Conservation (phyloP, 2,797 vertebrate species). For the Esox lucius region DNA sequence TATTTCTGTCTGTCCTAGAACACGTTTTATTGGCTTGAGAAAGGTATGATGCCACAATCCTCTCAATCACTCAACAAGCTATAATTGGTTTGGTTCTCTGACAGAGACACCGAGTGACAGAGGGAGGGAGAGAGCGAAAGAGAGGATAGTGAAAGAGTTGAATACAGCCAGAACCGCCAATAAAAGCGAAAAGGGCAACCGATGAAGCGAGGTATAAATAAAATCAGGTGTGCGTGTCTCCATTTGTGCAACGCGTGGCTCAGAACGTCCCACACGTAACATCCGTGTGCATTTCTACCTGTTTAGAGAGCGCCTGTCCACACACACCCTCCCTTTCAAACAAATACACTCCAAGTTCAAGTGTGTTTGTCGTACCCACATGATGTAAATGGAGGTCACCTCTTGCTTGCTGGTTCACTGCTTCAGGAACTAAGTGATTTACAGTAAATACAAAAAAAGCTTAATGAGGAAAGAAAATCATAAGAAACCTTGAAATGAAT, state of each 20-base stretch:
- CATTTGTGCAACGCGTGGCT: conserved; percentile 3
- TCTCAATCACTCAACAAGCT: background rate
- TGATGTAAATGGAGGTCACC: too few species aligned
- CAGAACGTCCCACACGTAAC: conserved; percentile 13
- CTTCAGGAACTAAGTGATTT: too few species aligned
- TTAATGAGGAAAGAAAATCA: too few species aligned
- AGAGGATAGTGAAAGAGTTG: background rate
- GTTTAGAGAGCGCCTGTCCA: conserved; percentile 32
- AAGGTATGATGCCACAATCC: background rate
- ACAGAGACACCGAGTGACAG: background rate
- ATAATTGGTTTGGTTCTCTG: conserved; percentile 12
- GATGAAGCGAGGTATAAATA: background rate
- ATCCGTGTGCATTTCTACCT: conserved; percentile 34
- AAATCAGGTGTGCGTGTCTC: background rate
- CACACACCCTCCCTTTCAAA: conserved; percentile 21
- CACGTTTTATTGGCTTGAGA: background rate
- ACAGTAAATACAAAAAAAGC: too few species aligned
- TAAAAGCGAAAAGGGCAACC: background rate
- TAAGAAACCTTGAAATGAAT: too few species aligned
- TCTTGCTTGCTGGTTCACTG: too few species aligned
- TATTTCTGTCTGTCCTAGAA: background rate
- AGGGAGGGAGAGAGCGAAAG: background rate
- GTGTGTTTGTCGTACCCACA: too few species aligned
- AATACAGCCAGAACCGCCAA: background rate
- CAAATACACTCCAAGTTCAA: conserved; percentile 17